A percentile compares a stretch with the other conserved stretches of the same genome.
Conservation (phyloP, 2,888 invertebrate species). For the Phortica okadai region DNA sequence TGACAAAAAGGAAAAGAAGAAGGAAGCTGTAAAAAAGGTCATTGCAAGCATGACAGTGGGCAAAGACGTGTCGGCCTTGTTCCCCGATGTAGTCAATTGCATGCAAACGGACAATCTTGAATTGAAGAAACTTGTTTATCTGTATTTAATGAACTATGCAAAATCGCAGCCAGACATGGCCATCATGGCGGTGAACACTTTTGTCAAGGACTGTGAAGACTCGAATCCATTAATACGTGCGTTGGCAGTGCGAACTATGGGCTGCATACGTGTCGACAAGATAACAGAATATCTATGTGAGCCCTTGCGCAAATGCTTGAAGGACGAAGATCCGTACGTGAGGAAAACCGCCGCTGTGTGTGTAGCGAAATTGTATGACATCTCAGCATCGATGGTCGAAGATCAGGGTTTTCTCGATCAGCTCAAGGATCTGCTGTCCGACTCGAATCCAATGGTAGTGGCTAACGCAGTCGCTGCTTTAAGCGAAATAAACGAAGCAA, state of each 20-base stretch:
- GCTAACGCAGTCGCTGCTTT: slow-evolving; percentile 99
- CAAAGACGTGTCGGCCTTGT: slow-evolving; percentile 98
- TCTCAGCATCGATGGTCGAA: slow-evolving; percentile 84
- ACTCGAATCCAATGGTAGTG: slow-evolving; percentile 99
- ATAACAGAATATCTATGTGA: slow-evolving; percentile 99
- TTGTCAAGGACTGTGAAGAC: slow-evolving; percentile 99
- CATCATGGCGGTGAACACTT: slow-evolving; percentile 99
- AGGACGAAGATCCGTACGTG: slow-evolving; percentile 98
- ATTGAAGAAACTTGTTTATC: slow-evolving; percentile 97
- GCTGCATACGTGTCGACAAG: slow-evolving; percentile 99
- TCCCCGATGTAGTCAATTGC: slow-evolving; percentile 99
- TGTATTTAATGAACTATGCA: slow-evolving; percentile 99
- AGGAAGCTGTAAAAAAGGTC: slow-evolving; percentile 99
- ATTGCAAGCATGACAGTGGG: slow-evolving; percentile 99
- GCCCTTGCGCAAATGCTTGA: slow-evolving; percentile 94
- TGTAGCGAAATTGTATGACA: slow-evolving; percentile 99
- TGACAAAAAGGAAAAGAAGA: slow-evolving; percentile 99
- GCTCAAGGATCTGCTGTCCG: slow-evolving; percentile 96
- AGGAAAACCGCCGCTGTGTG: slow-evolving; percentile 99
- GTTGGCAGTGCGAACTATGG: slow-evolving; percentile 99
- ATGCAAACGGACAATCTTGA: slow-evolving; percentile 99
- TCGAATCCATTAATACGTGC: slow-evolving; percentile 99
- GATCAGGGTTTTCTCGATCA: slow-evolving; percentile 97
- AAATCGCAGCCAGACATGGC: slow-evolving; percentile 99
- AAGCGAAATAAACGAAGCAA: slow-evolving; percentile 98